Evolutionary conservation across 2,888 invertebrate genomes (phyloP).

Genomic region (Ernsta delagoae): DNA sequence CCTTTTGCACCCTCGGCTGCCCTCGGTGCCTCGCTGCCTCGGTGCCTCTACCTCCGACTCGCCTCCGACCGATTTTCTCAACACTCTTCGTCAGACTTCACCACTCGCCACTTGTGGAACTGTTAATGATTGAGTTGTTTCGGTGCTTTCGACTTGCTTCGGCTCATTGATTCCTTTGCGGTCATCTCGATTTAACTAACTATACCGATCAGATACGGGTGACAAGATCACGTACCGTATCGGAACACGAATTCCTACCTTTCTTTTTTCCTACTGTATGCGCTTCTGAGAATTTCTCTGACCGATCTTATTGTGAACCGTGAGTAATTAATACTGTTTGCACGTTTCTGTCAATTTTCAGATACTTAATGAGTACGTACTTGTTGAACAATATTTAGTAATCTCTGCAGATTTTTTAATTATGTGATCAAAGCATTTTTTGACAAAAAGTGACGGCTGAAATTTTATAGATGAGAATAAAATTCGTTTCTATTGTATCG

Average conservation of each 20-base stretch:
- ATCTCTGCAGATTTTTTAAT: no score
- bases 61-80: slow-evolving; percentile 25
- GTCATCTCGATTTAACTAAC: slow-evolving; percentile 11
- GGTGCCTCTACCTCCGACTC: slow-evolving; percentile 23
- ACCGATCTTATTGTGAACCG: background rate
- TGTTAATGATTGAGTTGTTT: background rate
- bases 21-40: slow-evolving; percentile 9
- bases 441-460: no score
- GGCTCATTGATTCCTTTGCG: slow-evolving; percentile 8
- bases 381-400: background rate
- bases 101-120: background rate
- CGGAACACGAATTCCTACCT: background rate
- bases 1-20: no score
- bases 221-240: background rate
- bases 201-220: background rate
- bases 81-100: background rate
- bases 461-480: no score
- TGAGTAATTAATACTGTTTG: slow-evolving; percentile 5
- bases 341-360: background rate
- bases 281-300: background rate
- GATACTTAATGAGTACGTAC: no score
- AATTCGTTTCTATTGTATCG: no score
- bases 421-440: no score
- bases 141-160: background rate
- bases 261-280: slow-evolving; percentile 1